Percentiles rank a stretch among this genome's conserved stretches.
These are phyloP conservation scores for Neoitamus cyanurus DNA, from an alignment of 2,888 invertebrate species.

Conservation along the genomic window DNA sequence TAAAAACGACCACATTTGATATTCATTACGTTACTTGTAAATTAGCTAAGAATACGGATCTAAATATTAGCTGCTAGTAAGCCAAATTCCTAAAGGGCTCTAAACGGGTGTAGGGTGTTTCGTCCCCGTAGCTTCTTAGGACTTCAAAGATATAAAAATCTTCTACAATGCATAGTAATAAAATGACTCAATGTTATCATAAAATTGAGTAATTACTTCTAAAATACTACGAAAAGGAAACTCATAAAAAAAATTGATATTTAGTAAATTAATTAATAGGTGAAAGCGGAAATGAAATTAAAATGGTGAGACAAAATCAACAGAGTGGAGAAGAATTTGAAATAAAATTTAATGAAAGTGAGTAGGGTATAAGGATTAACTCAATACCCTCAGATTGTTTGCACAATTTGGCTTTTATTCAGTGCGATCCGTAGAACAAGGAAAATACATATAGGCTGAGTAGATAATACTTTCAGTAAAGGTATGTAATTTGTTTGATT, in stretches of 20 bases:
- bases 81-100: not conserved
- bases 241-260: not conserved
- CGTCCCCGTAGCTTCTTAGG: not conserved
- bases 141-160: constrained; percentile 3
- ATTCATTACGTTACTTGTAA: not conserved
- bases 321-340: not conserved
- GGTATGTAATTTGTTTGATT: too few species aligned
- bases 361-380: not conserved
- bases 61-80: constrained; percentile 16
- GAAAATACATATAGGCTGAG: not conserved
- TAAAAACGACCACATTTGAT: constrained; percentile 12
- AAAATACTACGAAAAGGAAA: not conserved
- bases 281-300: not conserved
- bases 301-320: not conserved
- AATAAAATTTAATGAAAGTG: not conserved
- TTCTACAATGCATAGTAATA: constrained; percentile 12
- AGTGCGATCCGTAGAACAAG: not conserved
- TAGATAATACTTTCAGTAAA: too few species aligned
- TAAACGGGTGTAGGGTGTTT: not conserved
- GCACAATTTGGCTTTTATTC: too few species aligned
- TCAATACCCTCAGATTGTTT: not conserved
- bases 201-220: not conserved
- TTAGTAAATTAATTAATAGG: not conserved
- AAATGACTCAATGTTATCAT: not conserved
- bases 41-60: not conserved